Evolutionary conservation across 2,113 vertebrate genomes (phyloP), one percentile per base, ranked within the genome.

Genomic region (Boleophthalmus pectinirostris): DNA sequence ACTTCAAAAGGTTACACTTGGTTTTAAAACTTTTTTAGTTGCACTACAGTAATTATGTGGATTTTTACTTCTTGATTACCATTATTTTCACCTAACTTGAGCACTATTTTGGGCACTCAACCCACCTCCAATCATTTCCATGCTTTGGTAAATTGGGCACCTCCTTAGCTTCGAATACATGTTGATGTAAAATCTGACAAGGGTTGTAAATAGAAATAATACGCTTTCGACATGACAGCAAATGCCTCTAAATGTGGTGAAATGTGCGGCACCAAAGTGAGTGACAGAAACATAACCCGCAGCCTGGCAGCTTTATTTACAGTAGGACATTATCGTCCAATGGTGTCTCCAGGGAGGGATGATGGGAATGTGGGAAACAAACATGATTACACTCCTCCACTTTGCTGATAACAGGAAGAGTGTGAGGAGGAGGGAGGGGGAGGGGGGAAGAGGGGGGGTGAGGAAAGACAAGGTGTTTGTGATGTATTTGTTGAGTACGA

Each of bases 331-430:
- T 86, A 90, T 88, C 70, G 77, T 85, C 86, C 84, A 85, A 75
- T 68, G 63, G 67, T 38, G 68, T 88, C 85, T 83, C 82, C 65
- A 57, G 85, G 86, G 86, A 88, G 75, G 73, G 78, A 86, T 88
- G 86, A 89, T 64, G 68, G 82, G 66, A 81, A 84, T 83, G 82
- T 83, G 81, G 82, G 82, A 87, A 92, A 87, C 89, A 90, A 91
- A 92, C 88, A 87, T 78, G 84, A 86, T 88, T 88, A 86, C 83
- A 88, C 82, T 87, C 70, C 82, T 85, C 79, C 23, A 49, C 79
- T 83, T 86, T 89, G 85, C 74, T 82, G 81, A 90, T 82, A 91
- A 85, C 87, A 86, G 83, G 79, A 80, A 56, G 77, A 80, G 79
- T 43, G 64, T 75, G 64, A 72, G 69, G 53, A 45, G 53, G 74